Percentiles rank a stretch among this genome's conserved stretches.
These are phyloP conservation scores for Spea multiplicata DNA, from an alignment of 2,113 vertebrate genomes.

Conservation along the genomic window DNA sequence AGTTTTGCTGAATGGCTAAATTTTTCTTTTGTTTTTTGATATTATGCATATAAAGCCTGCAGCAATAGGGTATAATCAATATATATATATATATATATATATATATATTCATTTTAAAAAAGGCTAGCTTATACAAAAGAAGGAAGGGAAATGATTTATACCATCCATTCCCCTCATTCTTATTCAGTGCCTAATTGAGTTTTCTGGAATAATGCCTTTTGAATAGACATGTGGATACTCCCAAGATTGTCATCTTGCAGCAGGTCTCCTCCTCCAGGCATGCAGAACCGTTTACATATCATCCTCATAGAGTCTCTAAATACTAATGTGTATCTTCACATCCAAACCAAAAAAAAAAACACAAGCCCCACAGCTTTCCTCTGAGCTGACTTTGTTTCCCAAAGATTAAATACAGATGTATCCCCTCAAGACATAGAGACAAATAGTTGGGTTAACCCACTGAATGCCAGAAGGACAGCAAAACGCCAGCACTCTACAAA, in stretches of 20 bases:
- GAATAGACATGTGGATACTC: conserved; percentile 47
- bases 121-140: too few species aligned
- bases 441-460: conserved; percentile 49
- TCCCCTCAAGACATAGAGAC: conserved; percentile 52
- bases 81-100: not conserved
- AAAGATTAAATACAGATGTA: conserved; percentile 62
- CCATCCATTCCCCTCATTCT: not conserved
- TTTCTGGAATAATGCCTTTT: not conserved
- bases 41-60: too few species aligned
- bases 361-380: conserved; percentile 48
- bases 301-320: conserved; percentile 47
- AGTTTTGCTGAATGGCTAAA: too few species aligned
- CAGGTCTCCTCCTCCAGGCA: conserved; percentile 41
- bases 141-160: not conserved
- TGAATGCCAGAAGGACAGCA: too few species aligned
- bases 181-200: not conserved
- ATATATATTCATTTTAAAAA: not conserved
- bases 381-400: conserved; percentile 55
- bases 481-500: too few species aligned
- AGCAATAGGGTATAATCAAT: too few species aligned
- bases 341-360: conserved; percentile 6
- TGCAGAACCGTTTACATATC: conserved; percentile 49
- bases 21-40: too few species aligned
- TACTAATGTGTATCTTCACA: conserved; percentile 30
- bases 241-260: conserved; percentile 46